Percentiles rank a stretch among this genome's conserved stretches.
phyloP scores from a whole-genome alignment of 2,113 vertebrate species.

The Zosterops pallidus region DNA sequence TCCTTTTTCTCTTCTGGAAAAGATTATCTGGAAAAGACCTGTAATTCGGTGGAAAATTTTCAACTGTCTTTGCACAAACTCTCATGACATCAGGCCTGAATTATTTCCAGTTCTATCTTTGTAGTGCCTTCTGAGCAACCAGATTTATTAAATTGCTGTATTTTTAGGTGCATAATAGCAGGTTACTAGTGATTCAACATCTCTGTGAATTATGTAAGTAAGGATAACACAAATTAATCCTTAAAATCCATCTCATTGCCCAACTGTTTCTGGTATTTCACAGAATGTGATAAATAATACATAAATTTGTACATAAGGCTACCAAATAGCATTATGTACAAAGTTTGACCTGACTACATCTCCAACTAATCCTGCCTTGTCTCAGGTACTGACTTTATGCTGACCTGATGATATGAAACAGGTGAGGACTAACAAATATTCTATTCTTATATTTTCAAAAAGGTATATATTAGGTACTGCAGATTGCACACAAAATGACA shows the following conservation, averaged over 20 bases:
- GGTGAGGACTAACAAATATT: background rate
- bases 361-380: background rate
- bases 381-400: background rate
- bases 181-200: background rate
- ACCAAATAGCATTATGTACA: background rate
- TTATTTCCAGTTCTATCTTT: background rate
- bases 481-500: background rate
- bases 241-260: background rate
- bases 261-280: background rate
- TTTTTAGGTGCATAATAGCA: conserved; percentile 3
- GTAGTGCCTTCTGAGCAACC: background rate
- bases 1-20: background rate
- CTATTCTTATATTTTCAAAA: background rate
- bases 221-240: background rate
- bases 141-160: background rate
- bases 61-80: background rate
- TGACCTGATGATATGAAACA: background rate
- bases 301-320: background rate
- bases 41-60: background rate
- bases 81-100: background rate
- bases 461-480: background rate
- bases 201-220: background rate
- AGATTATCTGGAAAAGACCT: background rate
- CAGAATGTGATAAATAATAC: background rate
- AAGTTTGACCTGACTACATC: background rate